Evolutionary conservation across 2,113 vertebrate genomes (phyloP).

Genomic region (Odobenus rosmarus): DNA sequence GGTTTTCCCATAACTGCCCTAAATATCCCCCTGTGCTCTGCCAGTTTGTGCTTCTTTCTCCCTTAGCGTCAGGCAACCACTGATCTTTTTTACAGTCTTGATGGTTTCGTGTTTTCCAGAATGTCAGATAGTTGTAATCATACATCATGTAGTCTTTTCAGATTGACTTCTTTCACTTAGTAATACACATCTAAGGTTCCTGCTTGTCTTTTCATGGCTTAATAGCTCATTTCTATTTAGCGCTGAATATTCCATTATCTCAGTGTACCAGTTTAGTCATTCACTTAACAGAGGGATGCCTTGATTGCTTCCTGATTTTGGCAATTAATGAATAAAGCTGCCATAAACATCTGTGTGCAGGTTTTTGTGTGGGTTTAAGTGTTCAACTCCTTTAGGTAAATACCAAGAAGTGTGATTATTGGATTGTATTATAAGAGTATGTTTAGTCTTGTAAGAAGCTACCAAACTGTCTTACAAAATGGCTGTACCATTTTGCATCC

Average conservation of each 20-base stretch:
- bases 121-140: not conserved
- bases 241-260: not conserved
- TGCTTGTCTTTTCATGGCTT: not conserved
- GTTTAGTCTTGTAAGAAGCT: not conserved
- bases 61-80: not conserved
- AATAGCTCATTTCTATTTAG: not conserved
- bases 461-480: not conserved
- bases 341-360: not conserved
- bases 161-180: not conserved
- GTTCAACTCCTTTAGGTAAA: not conserved
- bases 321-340: not conserved
- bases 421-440: not conserved
- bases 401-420: not conserved
- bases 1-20: not conserved
- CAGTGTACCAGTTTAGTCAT: not conserved
- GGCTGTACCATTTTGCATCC: not conserved
- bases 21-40: not conserved
- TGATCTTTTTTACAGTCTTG: not conserved
- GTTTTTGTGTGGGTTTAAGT: not conserved
- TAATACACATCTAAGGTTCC: not conserved
- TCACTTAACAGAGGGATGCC: not conserved
- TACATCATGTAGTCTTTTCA: not conserved
- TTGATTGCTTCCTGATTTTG: not conserved
- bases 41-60: not conserved
- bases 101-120: not conserved